These are phyloP conservation scores for Idaea dimidiata DNA, from an alignment of 2,888 invertebrate species.

Conservation along the genomic window DNA sequence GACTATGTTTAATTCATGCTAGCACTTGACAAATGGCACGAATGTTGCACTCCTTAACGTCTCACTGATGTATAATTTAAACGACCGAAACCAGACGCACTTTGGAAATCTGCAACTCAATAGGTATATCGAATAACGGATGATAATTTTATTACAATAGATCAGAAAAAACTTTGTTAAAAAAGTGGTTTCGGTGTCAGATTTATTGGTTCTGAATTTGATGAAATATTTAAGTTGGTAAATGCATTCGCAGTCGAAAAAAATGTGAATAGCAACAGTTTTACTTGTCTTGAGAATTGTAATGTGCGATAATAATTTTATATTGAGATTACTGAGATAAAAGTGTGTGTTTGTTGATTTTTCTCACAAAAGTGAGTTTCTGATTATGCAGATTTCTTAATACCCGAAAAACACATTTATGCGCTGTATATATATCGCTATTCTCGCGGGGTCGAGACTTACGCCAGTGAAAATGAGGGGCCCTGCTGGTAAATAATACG, in stretches of 20 bases:
- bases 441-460: too few species aligned
- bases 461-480: too few species aligned
- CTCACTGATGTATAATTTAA: neutral
- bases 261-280: neutral
- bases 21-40: neutral
- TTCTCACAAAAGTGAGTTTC: too few species aligned
- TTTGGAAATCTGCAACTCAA: neutral
- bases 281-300: too few species aligned
- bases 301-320: neutral
- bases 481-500: too few species aligned
- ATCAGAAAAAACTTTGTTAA: neutral
- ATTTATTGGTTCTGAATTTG: constrained; percentile 51
- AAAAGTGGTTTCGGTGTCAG: constrained; percentile 23
- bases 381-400: too few species aligned
- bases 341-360: neutral
- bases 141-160: neutral
- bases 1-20: neutral
- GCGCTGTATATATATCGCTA: too few species aligned
- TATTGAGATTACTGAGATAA: too few species aligned
- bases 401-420: too few species aligned
- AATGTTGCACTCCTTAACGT: neutral
- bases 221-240: constrained; percentile 55
- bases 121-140: neutral
- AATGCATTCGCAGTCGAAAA: constrained; percentile 42
- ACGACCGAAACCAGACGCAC: neutral